Base-by-base conservation (phyloP, 2,797 vertebrate species). In the Astyanax mexicanus region DNA sequence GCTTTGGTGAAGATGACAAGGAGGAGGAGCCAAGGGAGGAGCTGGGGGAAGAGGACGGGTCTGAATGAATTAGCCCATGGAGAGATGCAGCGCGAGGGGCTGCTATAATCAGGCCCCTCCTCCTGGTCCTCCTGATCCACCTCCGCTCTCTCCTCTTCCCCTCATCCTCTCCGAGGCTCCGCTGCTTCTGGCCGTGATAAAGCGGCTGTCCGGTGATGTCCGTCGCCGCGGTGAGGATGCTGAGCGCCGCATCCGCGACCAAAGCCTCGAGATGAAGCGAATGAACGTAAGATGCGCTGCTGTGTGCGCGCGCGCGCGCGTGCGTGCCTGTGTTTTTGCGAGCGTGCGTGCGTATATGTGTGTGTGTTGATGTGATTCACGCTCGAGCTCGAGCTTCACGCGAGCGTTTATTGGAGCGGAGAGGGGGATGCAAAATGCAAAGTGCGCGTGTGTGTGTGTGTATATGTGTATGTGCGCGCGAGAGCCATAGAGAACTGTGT, bases 221-320 rank as follows among this genome's bases (percentile, higher is more conserved):
- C 54, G 25, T 32, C 25, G 5, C 54, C 54, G 54, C 27, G 25
- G 54, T 57, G 54, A 57, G 54, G 54, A 57, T 38, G 47, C 47
- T 19, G 19, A 37, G 21, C 19, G 42, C 32, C 27, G 12, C 54
- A 5, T 32, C 54, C 15, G 17, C 6, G 4, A 57, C 54, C 15
- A 7, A 17, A 32, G 13, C 54, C 6, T 57, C 54, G 81, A 87
- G 82, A 94, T 92, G 92, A 94, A 93, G 87, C 90, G 91, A 84
- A 89, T 93, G 91, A 93, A 94, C 86, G 93, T 94, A 91, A 94
- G 92, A 89, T 13, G 12, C 12, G 86, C 83, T 78, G 86, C 54
- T 83, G 90, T 87, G 90, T 90, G 13, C 27, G 54, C 12, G 51
- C 3, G 9, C 45, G 61, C 65, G 81, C 81, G 83, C 73, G 85